Evolutionary conservation across 2,888 invertebrate genomes (phyloP).

Genomic region (Diploptera punctata): DNA sequence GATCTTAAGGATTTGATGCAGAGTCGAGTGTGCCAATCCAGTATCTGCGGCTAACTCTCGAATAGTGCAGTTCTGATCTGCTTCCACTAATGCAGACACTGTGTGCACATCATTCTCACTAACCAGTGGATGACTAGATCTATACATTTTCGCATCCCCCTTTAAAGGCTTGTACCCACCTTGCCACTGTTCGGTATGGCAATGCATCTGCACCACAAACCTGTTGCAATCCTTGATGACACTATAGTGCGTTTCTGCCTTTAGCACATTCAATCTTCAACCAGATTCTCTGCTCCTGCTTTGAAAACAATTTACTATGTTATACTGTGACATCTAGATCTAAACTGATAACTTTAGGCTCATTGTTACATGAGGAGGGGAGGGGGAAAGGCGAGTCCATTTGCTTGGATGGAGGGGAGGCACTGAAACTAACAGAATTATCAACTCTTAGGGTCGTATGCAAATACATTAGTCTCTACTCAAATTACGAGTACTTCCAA

Average conservation of each 20-base stretch:
- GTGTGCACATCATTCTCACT: background rate
- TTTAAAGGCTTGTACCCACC: too few species aligned
- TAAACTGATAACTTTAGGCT: background rate
- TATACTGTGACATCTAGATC: background rate
- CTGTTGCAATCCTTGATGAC: too few species aligned
- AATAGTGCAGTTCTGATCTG: too few species aligned
- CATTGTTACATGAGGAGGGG: background rate
- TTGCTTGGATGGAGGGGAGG: background rate
- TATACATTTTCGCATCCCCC: background rate
- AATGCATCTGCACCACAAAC: too few species aligned
- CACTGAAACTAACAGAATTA: background rate
- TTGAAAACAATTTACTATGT: background rate
- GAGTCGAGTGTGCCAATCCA: background rate
- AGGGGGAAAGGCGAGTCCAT: background rate
- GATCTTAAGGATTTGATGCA: too few species aligned
- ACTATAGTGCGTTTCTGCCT: too few species aligned
- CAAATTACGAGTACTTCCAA: too few species aligned
- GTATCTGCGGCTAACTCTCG: background rate
- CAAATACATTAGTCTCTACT: too few species aligned
- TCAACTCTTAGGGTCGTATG: too few species aligned
- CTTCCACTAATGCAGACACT: background rate
- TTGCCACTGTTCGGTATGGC: too few species aligned
- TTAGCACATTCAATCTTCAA: too few species aligned
- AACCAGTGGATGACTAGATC: background rate
- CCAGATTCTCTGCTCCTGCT: too few species aligned